Evolutionary conservation across 1,140 invertebrate species (phyloP), one percentile per base, ranked within the genome.

Genomic region (Drosophila pachea): DNA sequence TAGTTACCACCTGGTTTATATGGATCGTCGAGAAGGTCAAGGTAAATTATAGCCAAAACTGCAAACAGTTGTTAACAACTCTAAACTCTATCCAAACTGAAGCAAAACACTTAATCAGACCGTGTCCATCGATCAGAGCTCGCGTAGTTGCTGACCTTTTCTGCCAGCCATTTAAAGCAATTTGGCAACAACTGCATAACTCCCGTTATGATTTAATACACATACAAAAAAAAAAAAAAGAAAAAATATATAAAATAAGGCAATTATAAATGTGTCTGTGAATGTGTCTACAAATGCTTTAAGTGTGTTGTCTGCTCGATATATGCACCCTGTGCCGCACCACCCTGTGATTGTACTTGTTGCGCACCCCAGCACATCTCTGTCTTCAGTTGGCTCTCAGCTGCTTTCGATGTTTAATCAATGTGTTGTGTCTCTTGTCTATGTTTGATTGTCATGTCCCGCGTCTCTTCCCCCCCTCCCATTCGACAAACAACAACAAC

Each of bases 1-100:
- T 99, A 49, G 92, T 99, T 67, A 98, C 97, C 2, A 97, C 97
- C 43, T 97, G 96, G 95, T 91, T 97, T 52, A 94, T 95, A 88
- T 97, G 95, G 90, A 91, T 97, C 53, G 93, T 94, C 67, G 93
- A 94, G 68, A 90, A 94, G 54, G 96, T 95, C 91, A 95, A 95
- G 90, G 94, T 94, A 88, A 87, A 78, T 56, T 36, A 43, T 40
- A 22, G 22, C 22, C 50, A 11, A 53, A 33, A 55, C 31, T 45
- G 56, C 42, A 64, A 53, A 35, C 12, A 16, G 65, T 31, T 71
- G 71, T 36, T 33, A 50, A 33, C n/a, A 50, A 50, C 48, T 8
- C 31, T 32, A 43, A 11, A 48, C 42, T 43, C 22, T 22, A 22
- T 22, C 22, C 22, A 43, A 16, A n/a, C 42, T 43, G 42, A 49